These are phyloP conservation scores for Melanostoma mellinum DNA, from an alignment of 2,888 invertebrate genomes.

Conservation along the genomic window DNA sequence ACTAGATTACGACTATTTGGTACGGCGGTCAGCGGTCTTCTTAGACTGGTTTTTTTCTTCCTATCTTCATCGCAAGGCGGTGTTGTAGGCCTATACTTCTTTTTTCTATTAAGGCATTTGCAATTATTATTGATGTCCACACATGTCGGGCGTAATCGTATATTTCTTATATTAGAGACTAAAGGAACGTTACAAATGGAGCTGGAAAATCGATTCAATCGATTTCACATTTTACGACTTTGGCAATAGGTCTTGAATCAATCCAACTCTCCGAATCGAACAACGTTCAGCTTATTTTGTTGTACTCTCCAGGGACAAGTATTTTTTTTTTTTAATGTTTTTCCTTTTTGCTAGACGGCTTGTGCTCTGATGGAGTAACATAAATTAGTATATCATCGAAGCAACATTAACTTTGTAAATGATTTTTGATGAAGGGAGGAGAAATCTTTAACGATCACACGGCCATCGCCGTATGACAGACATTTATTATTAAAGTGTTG, in stretches of 20 bases:
- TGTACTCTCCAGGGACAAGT: neutral
- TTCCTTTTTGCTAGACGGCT: neutral
- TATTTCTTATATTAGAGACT: constrained; percentile 49
- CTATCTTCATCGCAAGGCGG: constrained; percentile 46
- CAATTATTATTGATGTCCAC: constrained; percentile 75
- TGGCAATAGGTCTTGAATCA: constrained; percentile 68
- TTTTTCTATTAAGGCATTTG: constrained; percentile 72
- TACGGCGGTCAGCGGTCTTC: constrained; percentile 45
- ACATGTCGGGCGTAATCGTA: constrained; percentile 70
- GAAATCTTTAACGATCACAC: constrained; percentile 19
- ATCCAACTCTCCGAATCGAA: constrained; percentile 13
- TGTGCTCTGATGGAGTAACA: constrained; percentile 37
- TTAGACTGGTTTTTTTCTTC: constrained; percentile 49
- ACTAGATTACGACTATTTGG: constrained; percentile 70
- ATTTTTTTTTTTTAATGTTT: constrained; percentile 31
- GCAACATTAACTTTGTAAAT: constrained; percentile 51
- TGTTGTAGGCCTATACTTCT: constrained; percentile 37
- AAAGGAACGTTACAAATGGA: constrained; percentile 41
- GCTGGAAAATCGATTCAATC: constrained; percentile 65
- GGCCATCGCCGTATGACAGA: too few relatives aligned
- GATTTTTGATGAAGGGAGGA: constrained; percentile 49
- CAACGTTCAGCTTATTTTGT: neutral
- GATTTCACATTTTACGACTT: constrained; percentile 71
- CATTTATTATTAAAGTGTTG: too few relatives aligned
- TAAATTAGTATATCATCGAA: constrained; percentile 44